A percentile compares a stretch with the other conserved stretches of the same genome.
phyloP scores from a whole-genome alignment of 2,113 vertebrate genomes.

The Menura novaehollandiae region DNA sequence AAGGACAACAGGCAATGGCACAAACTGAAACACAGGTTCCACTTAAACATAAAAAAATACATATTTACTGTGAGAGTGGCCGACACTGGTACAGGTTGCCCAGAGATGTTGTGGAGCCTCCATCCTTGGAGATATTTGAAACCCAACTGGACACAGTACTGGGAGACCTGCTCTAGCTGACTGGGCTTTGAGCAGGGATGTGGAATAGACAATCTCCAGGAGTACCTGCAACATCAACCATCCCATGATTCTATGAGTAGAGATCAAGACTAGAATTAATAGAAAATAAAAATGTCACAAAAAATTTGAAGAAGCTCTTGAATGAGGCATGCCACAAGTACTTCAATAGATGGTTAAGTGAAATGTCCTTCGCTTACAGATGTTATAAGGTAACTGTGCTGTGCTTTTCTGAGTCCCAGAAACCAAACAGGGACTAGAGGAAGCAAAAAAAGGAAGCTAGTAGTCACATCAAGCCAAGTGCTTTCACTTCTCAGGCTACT shows the following conservation, averaged over 20 bases:
- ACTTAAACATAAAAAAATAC: neutral
- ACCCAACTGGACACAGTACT: neutral
- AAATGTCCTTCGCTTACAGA: neutral
- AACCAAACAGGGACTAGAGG: neutral
- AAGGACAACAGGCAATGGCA: neutral
- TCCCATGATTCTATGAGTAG: neutral
- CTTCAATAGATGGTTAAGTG: neutral
- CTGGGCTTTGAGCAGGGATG: neutral
- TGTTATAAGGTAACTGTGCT: neutral
- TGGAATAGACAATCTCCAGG: neutral
- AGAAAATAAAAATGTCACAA: neutral
- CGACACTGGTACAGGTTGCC: neutral
- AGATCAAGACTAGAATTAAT: neutral
- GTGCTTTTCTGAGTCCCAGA: neutral
- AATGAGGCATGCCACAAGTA: neutral
- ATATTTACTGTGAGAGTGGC: neutral
- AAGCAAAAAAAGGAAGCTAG: neutral
- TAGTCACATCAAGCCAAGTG: neutral
- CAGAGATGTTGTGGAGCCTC: neutral
- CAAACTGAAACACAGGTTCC: neutral
- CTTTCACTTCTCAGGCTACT: neutral
- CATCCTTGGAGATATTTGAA: neutral
- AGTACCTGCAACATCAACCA: neutral
- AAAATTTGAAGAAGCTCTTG: neutral
- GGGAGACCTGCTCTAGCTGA: neutral